Base-by-base conservation (phyloP, 2,113 vertebrate species). In the Chloropsis cyanopogon region DNA sequence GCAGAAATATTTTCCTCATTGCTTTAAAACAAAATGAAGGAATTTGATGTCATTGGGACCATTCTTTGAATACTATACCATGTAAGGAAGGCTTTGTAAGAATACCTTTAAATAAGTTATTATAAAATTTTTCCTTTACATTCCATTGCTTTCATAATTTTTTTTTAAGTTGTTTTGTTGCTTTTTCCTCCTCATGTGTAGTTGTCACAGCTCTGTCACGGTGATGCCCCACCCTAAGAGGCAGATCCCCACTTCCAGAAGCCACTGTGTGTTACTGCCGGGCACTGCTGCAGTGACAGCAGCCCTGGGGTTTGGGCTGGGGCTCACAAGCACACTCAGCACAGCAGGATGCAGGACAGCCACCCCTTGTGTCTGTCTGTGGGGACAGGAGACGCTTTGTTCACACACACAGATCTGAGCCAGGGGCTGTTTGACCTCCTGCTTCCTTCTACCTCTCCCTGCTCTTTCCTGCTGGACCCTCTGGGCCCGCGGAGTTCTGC, bases 21-120 rank as follows among this genome's bases (percentile, higher is more conserved):
- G 15, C 92, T 90, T 96, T 90, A 53, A 83, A 86, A 93, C 60
- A 93, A 95, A 96, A 96, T 97, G 95, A 96, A 97, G 95, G 96
- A 97, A 93, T 94, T 92, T 88, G n/a, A 70, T 95, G 76, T 90
- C 86, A 82, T 61, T 92, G 92, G 94, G 90, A 95, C 92, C 92
- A 60, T 57, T 86, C 70, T 92, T 90, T 75, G 56, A 88, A 83
- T 94, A 44, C 49, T 83, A 44, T 84, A 78, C 60, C n/a, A 20
- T 69, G 56, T 96, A 86, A 95, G 96, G 90, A 96, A 93, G 93
- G 90, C 79, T 94, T 96, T 94, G 66, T 91, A 75, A 94, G 44
- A 84, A 92, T 94, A 84, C 90, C 53, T 97, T 92, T 47, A 47
- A 95, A 52, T 97, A 96, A 97, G 82, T 97, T 96, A 96, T 97